These are phyloP conservation scores for Xylophagus ater DNA, from an alignment of 2,888 invertebrate species.

Conservation along the genomic window DNA sequence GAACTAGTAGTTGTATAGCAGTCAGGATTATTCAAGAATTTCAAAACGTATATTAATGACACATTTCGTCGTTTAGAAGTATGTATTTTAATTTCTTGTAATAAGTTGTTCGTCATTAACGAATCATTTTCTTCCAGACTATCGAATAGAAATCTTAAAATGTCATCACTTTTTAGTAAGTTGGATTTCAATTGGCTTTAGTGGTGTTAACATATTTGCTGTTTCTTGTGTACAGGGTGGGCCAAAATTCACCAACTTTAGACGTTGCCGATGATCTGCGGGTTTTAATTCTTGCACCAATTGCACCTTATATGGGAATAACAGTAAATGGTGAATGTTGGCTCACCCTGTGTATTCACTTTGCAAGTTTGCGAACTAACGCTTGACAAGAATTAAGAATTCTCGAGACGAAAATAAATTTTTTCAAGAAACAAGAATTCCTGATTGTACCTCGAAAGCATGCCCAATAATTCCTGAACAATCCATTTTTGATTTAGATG, in stretches of 20 bases:
- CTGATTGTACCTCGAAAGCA: too few species aligned
- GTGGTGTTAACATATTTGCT: neutral
- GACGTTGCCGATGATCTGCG: too few species aligned
- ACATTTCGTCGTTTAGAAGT: constrained; percentile 1
- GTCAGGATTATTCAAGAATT: constrained; percentile 1
- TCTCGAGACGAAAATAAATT: neutral
- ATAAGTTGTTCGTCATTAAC: neutral
- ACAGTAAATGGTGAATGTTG: too few species aligned
- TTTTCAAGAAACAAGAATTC: neutral
- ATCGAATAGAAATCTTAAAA: constrained; percentile 2
- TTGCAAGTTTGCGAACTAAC: too few species aligned
- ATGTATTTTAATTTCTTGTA: constrained; percentile 2
- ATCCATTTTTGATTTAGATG: too few species aligned
- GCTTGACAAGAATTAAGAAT: neutral
- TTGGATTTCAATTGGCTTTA: constrained; percentile 1
- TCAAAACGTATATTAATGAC: neutral
- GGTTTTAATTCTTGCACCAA: too few species aligned
- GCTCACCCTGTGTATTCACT: neutral
- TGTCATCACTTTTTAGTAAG: constrained; percentile 1
- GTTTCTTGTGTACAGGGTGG: neutral
- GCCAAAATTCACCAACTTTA: too few species aligned
- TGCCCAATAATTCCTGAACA: too few species aligned
- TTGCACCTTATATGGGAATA: too few species aligned
- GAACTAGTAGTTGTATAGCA: neutral
- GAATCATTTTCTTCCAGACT: constrained; percentile 2